Base-by-base conservation (phyloP, 64 coral and sea anemone species). In the Stylophora pistillata region DNA sequence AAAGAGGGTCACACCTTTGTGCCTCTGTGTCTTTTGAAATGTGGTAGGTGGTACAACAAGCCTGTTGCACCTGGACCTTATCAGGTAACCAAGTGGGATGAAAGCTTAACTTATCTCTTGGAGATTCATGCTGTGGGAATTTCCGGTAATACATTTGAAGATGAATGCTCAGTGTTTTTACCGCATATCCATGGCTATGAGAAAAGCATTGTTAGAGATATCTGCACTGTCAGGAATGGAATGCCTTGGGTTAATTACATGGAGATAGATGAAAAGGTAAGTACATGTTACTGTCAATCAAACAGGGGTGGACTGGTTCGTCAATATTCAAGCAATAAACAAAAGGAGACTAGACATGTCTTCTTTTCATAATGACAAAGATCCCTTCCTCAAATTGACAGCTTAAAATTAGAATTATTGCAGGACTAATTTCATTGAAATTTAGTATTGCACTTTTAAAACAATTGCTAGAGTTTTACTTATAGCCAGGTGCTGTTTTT, bases 1-100 rank as follows among this genome's bases (percentile, higher is more conserved):
- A 85, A 72, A 34, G 52, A 85, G 52, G 82, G 82, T 52, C 62
- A 85, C 62, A 85, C 82, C 53, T 85, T 41, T 70, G 61, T 71
- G 12, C 68, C 68, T 3, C 29, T 85, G 6, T 26, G 33, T 32
- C 6, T 70, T 17, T 55, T 85, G 21, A 85, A 85, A 72, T 1
- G 31, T 69, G 21, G 25, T 4, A 71, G 20, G 18, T 70, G 26
- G 60, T 85, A 69, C 25, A 63, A 72, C 25, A 28, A 18, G 17
- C 61, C 68, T 64, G 68, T 52, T 23, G 56, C 60, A 25, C 61
- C 82, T 28, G 37, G 32, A 26, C 23, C 30, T 85, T 72, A 72
- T 70, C 62, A 29, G 20, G 68, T 85, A 1, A 66, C 68, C 34
- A 47, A 30, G 30, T 85, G 82, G 82, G 82, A 85, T 13, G 82